Conservation (phyloP, 2,113 vertebrate genomes). For the Datnioides undecimradiatus region DNA sequence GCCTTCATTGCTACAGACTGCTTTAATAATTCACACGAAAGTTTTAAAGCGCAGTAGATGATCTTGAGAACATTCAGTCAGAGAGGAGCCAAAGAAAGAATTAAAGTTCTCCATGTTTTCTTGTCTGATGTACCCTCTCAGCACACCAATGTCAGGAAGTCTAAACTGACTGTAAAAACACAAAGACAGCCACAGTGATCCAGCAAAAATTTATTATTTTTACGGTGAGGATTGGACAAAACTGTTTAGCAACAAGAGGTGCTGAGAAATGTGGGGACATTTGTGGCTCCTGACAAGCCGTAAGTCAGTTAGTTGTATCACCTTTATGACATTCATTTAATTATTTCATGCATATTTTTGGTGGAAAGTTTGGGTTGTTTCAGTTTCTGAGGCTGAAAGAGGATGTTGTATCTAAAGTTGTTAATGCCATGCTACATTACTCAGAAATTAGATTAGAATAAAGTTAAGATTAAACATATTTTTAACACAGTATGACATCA, state of each 20-base stretch:
- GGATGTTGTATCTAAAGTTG: too few species aligned
- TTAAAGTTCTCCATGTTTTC: slow-evolving; percentile 18
- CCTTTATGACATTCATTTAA: too few species aligned
- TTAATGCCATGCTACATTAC: too few species aligned
- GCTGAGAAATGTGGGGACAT: neutral
- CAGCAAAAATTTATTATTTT: neutral
- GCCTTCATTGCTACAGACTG: slow-evolving; percentile 41
- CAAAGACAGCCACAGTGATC: slow-evolving; percentile 8
- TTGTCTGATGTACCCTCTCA: slow-evolving; percentile 1
- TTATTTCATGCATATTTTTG: too few species aligned
- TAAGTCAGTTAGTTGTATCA: too few species aligned
- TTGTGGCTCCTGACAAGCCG: neutral
- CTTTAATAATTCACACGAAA: slow-evolving; percentile 73
- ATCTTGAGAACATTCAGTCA: slow-evolving; percentile 53
- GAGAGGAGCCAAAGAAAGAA: slow-evolving; percentile 18
- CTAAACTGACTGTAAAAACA: neutral
- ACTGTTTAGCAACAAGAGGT: neutral
- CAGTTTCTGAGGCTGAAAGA: too few species aligned
- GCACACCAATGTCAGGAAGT: neutral
- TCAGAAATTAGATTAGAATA: too few species aligned
- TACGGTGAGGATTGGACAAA: slow-evolving; percentile 2
- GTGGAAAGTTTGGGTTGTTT: too few species aligned
- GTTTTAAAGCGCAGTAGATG: slow-evolving; percentile 58
- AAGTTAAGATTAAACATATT: too few species aligned
- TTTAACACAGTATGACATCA: too few species aligned